Evolutionary conservation across 2,797 vertebrate genomes (phyloP), one percentile per base, ranked within the genome.

Genomic region (Galaxias olidus): DNA sequence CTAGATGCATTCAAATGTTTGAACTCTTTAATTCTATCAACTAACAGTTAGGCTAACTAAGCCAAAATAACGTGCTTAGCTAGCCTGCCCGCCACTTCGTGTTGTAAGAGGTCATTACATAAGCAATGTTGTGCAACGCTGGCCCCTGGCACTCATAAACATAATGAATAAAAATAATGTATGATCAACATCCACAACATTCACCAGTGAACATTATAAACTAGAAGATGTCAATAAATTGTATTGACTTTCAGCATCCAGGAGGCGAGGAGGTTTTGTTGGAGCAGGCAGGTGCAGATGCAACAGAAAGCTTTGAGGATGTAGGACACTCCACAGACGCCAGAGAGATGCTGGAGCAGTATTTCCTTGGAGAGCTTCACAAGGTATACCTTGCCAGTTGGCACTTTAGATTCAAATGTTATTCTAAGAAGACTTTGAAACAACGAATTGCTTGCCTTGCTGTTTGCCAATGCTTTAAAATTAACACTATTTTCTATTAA

Each of bases 271-370:
- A 98, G 75, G 96, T 98, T 77, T 77, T 98, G 79, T 81, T 98
- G 11, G 96, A 98, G 69, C 96, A 98, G 84, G 97, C 92, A 0
- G 97, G 97, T 12, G 62, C 78, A 4, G 96, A 98, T 56, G 95
- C 95, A 55, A 96, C 95, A 0, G 97, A 98, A 86, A 96, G 94
- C 80, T 99, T 98, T 40, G 97, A 98, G 75, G 96, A 98, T 54
- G 96, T 99, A 0, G 97, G 97, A 10, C 97, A 98, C 79, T 99
- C 97, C 53, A 84, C 72, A 10, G 97, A 99, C 46, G 97, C 97
- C 79, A 91, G 94, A 76, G 96, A 98, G 58, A 96, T 99, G 95
- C 94, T 98, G 0, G 85, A 90, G 77, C 94, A 97, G 76, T 98
- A 94, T 87, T 94, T 89, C 61, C 78, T 99, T 0, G 98, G 97